Base-by-base conservation (phyloP, 2,797 vertebrate genomes). In the Sebastes glaucus region DNA sequence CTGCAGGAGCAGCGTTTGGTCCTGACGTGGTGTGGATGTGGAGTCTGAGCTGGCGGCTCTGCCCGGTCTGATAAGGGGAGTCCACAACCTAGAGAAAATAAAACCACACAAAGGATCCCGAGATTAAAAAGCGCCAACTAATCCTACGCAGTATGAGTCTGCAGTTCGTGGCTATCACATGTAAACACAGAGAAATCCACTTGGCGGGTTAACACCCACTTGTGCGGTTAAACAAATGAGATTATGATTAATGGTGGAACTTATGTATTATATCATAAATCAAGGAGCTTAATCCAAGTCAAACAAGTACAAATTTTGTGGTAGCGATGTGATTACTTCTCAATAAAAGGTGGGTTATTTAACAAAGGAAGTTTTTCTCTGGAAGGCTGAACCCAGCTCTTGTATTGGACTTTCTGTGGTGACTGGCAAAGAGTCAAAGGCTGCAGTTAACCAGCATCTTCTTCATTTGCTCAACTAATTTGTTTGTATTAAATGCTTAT, bases 1-100 rank as follows among this genome's bases (percentile, higher is more conserved):
- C 92, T 97, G 79, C 98, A 99, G 83, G 98, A 98, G 72, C 98
- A 99, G 67, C 98, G 94, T 64, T 98, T 99, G 71, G 90, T 94
- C 87, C 98, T 94, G 73, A 94, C 78, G 13, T 32, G 92, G 22
- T 68, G 89, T 5, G 35, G 80, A 27, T 71, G 89, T 80, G 22
- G 11, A 81, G 32, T 10, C 52, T 53, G 55, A 57, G 7, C 73
- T 20, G 27, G 82, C 61, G 13, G 82, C 71, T 62, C 83, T 2
- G 38, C 74, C 16, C 20, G 27, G 11, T 93, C 93, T 11, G 62
- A 80, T 11, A 91, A 83, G 7, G 93, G 95, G 1, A 94, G 93
- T 82, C 96, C 94, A 77, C 83, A 89, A 87, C 97, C 97, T 98
- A 85, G 53, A 75, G 76, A 76, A 79, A 11, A 13, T 35, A 5